A percentile compares a stretch with the other conserved stretches of the same genome.
These are phyloP conservation scores for Dione juno DNA, from an alignment of 2,888 invertebrate genomes.

Conservation along the genomic window DNA sequence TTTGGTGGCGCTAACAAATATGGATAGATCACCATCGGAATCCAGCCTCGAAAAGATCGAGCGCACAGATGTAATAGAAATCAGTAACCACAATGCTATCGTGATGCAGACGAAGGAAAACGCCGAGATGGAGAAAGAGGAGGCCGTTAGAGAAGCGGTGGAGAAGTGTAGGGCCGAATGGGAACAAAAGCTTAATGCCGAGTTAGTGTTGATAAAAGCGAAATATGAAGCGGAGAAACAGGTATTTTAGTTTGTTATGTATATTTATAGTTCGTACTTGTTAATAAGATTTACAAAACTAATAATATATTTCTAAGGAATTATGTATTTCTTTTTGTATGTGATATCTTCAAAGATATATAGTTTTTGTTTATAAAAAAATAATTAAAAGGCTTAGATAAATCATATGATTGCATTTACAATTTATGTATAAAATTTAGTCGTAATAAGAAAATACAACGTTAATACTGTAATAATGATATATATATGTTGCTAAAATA, in stretches of 20 bases:
- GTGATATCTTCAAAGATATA: too few species aligned
- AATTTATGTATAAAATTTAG: too few species aligned
- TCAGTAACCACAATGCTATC: slow-evolving; percentile 86
- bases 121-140: slow-evolving; percentile 84
- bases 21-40: slow-evolving; percentile 91
- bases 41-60: slow-evolving; percentile 90
- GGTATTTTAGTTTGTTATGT: too few species aligned
- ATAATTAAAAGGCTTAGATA: too few species aligned
- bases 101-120: slow-evolving; percentile 87
- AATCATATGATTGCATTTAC: too few species aligned
- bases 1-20: slow-evolving; percentile 88
- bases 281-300: too few species aligned
- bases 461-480: too few species aligned
- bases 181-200: slow-evolving; percentile 78
- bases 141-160: slow-evolving; percentile 74
- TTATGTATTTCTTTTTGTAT: too few species aligned
- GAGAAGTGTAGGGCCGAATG: slow-evolving; percentile 84
- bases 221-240: slow-evolving; percentile 83
- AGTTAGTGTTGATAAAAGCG: slow-evolving; percentile 63
- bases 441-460: too few species aligned
- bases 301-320: too few species aligned
- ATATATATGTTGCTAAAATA: background rate
- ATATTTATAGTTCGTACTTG: too few species aligned
- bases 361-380: too few species aligned
- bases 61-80: slow-evolving; percentile 85